These are phyloP conservation scores for Caenorhabditis sp. DNA, from an alignment of 2,888 invertebrate species.

Conservation along the genomic window DNA sequence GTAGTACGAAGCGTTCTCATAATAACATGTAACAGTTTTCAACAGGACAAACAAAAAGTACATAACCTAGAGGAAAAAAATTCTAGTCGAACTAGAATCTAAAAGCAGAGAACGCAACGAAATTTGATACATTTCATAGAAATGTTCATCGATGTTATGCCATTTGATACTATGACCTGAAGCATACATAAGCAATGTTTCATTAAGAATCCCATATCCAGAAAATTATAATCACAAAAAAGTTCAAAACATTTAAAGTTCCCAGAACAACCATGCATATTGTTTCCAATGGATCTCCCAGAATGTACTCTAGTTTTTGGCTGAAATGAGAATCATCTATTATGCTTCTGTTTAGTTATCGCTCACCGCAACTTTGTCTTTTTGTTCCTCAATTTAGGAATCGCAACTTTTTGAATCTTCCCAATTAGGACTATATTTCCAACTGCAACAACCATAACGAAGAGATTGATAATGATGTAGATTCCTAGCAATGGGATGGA, in stretches of 20 bases:
- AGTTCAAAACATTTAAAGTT: slow-evolving; percentile 1
- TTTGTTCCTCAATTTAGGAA: slow-evolving; percentile 5
- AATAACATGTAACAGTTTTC: no score
- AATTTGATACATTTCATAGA: not conserved
- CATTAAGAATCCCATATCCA: slow-evolving; percentile 17
- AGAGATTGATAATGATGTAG: slow-evolving; percentile 47
- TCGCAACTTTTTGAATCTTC: slow-evolving; percentile 17
- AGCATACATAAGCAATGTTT: not conserved
- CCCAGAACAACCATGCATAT: not conserved
- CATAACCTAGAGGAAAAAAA: no score
- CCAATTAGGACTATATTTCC: slow-evolving; percentile 4
- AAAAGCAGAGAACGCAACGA: not conserved
- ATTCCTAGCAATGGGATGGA: slow-evolving; percentile 46
- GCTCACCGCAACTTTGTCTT: not conserved
- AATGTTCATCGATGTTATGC: not conserved
- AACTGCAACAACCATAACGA: slow-evolving; percentile 48
- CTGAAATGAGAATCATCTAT: not conserved
- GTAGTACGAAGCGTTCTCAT: no score
- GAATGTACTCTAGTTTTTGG: not conserved
- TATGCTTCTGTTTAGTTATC: not conserved
- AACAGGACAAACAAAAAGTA: no score
- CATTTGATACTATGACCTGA: not conserved
- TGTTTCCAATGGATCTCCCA: slow-evolving; percentile 21
- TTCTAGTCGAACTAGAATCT: no score
- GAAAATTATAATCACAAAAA: slow-evolving; percentile 7